Evolutionary conservation across 2,797 vertebrate species (phyloP), one percentile per base, ranked within the genome.

Genomic region (Trachurus trachurus): DNA sequence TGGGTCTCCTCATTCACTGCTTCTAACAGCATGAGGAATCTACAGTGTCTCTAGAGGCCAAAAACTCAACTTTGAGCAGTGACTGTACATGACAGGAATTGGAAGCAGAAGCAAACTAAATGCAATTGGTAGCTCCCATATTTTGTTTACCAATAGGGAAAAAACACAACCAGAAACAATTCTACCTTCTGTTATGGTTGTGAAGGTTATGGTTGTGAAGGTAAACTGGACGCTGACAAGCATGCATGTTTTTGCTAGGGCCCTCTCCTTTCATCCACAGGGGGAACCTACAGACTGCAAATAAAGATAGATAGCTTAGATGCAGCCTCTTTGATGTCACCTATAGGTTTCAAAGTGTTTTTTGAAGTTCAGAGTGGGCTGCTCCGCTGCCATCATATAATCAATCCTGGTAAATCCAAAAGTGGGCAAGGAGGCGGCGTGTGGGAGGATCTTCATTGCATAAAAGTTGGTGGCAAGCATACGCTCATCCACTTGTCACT

Each of bases 201-300:
- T 12, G 11, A 53, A 26, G 11, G 21, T 6, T 58, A n/a, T 37
- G 31, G 50, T 53, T 53, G 21, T 12, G 11, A 53, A 26, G 11
- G 21, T 6, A 26, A 13, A 4, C n/a, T 11, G 49, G n/a, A 52
- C 22, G 17, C 13, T 59, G 52, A 74, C 3, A 57, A 1, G 47
- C 31, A 73, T 65, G 29, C 4, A 70, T 59, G 47, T 66, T 59
- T 81, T 75, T 54, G 61, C 49, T 39, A 2, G 11, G 56, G 26
- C 66, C 29, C 31, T 71, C 61, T 75, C 10, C 72, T 81, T 75
- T 62, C 29, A 65, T 65, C 73, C 19, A 54, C 66, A 56, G 34
- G 45, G 61, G 63, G 66, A 60, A 26, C 58, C 34, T 37, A 37
- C 34, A 37, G 34, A 37, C 34, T 37, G 34, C 34, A 37, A 37